Evolutionary conservation across 2,113 vertebrate species (phyloP), one percentile per base, ranked within the genome.

Genomic region (Antechinus flavipes): DNA sequence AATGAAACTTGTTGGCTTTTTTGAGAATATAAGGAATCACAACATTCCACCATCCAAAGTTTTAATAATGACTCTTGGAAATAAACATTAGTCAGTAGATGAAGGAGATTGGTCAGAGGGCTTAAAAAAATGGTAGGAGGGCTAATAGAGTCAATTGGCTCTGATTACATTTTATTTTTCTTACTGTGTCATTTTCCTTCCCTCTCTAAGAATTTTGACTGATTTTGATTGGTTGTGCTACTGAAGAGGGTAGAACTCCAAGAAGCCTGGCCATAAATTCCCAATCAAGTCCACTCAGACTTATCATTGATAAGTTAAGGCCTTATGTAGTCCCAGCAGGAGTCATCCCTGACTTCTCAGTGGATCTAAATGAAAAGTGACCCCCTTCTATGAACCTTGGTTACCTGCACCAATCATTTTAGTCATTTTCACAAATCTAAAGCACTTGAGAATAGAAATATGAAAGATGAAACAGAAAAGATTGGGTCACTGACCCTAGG

Each of bases 281-380:
- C 61, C 90, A 95, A 14, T 95, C 93, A 94, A 84, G 50, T 68
- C 95, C 90, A 42, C 56, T 94, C 24, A 35, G 91, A 91, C 0
- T 0, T 58, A 90, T 92, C 93, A 91, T 47, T 94, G 94, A 61
- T 30, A 52, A 49, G 50, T 24, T 93, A 50, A 26, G 90, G 89
- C 11, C 52, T 91, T 50, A 16, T 12, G 91, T 76, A 11, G 54
- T 89, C 49, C 53, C 91, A 96, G 46, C 42, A 53, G 91, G 90
- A 94, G 19, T 3, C 53, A 47, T 54, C 56, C 42, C 92, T 92
- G 52, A 47, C 47, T 92, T 90, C 89, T 93, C 90, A 97, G 93
- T 54, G n/a, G 55, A 90, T 84, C 90, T 93, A 95, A 97, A 92
- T 95, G 96, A 90, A 93, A 92, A 93, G 53, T 58, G 93, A 93